Percentiles rank a stretch among this genome's conserved stretches.
These are phyloP conservation scores for Lacerta agilis DNA, from an alignment of 2,797 vertebrate species.

Conservation along the genomic window DNA sequence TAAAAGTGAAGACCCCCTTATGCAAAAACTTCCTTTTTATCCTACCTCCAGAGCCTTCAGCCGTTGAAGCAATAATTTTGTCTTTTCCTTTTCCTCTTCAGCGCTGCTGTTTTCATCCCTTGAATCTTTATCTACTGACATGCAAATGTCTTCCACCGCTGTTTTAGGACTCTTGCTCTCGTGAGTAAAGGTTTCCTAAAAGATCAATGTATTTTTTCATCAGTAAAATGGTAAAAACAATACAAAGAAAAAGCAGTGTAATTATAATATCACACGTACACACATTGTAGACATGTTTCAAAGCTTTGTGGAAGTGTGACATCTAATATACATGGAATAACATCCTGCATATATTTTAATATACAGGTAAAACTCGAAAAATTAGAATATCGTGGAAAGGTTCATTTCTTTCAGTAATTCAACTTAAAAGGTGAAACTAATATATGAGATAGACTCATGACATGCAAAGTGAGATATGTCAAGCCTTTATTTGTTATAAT, in stretches of 20 bases:
- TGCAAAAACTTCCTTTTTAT: conserved; percentile 20
- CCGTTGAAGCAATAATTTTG: conserved; percentile 84
- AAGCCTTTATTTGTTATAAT: no score
- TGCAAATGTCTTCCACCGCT: conserved; percentile 71
- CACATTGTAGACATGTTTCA: conserved; percentile 11
- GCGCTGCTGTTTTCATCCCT: conserved; percentile 74
- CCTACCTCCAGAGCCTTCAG: conserved; percentile 90
- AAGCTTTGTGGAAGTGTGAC: conserved; percentile 3
- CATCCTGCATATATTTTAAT: no score
- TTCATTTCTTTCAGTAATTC: no score
- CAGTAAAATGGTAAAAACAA: conserved; percentile 53
- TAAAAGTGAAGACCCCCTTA: conserved; percentile 46
- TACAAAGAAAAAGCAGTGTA: conserved; percentile 1
- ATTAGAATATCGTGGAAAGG: no score
- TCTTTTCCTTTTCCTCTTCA: conserved; percentile 83
- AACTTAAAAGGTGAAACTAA: no score
- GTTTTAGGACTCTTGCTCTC: conserved; percentile 81
- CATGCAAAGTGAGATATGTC: no score
- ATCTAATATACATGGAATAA: background rate
- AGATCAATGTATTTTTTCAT: conserved; percentile 47
- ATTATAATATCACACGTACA: conserved; percentile 16
- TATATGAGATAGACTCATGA: no score
- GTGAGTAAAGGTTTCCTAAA: conserved; percentile 87
- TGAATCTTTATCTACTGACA: conserved; percentile 66
- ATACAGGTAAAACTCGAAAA: no score